Base-by-base conservation (phyloP, 2,113 vertebrate species). In the Cavia aperea region DNA sequence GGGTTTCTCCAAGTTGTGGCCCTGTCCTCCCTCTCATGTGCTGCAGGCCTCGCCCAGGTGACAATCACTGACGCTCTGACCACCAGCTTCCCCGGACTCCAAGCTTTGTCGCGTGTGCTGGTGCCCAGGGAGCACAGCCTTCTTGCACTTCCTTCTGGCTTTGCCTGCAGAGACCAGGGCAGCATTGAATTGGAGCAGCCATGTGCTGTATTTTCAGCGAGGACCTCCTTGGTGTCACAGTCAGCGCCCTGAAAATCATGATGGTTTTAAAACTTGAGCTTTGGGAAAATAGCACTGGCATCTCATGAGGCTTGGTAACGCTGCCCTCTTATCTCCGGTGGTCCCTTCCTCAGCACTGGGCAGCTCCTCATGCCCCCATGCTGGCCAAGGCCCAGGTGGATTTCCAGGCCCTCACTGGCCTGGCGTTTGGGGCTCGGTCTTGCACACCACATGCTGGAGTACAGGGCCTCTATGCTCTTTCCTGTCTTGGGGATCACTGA, bases 291-390 rank as follows among this genome's bases (percentile, higher is more conserved):
- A 36, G 73, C 4, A 13, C 23, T 14, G 1, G 7, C 46, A 18
- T 18, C 46, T 31, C 3, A 29, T 77, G 73, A 16, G 15, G 46
- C 46, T 51, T 58, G 56, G 15, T 56, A 4, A 33, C 13, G 2
- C 19, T 21, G 56, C 29, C 60, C 70, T 77, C 26, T 43, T 24
- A 5, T 43, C 14, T 13, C 4, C 2, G 7, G 26, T 9, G 36
- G 26, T 29, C 29, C 39, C 29, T 79, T 15, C 63, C 33, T 46
- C 14, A 5, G 26, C 36, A 33, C 62, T 26, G 3, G 12, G 72
- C 18, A 23, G 18, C 6, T 54, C 68, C 54, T 62, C 12, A 1
- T 24, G 49, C 1, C 24, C 6, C 5, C 0, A 9, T n/a, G 39
- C n/a, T 62, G 19, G 36, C 43, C 31, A 10, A 29, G 4, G 1